phyloP scores from a whole-genome alignment of 2,888 invertebrate species.

The Teinopalpus imperialis region DNA sequence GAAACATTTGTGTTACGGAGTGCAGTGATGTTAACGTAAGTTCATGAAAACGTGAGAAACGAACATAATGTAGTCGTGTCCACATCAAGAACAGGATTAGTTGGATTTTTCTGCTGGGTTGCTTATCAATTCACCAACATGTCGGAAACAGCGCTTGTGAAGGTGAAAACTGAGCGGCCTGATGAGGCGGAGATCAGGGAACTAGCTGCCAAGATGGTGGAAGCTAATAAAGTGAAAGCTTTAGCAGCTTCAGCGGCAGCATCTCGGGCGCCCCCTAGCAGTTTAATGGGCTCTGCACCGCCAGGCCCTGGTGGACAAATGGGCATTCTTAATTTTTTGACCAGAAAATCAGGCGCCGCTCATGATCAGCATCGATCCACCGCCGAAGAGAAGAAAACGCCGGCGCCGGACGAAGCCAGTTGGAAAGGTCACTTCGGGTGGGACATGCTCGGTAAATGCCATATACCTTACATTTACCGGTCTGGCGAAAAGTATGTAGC shows the following conservation, averaged over 20 bases:
- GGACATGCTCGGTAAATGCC: conserved; percentile 92
- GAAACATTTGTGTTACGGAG: conserved; percentile 47
- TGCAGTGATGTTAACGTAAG: conserved; percentile 60
- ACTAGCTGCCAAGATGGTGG: conserved; percentile 93
- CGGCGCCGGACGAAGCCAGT: conserved; percentile 87
- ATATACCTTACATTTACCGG: conserved; percentile 94
- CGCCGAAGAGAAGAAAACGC: conserved; percentile 65
- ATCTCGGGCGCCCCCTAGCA: conserved; percentile 72
- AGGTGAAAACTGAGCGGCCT: conserved; percentile 88
- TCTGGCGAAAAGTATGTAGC: conserved; percentile 93
- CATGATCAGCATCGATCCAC: conserved; percentile 51
- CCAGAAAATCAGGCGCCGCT: conserved; percentile 65
- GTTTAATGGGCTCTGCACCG: conserved; percentile 52
- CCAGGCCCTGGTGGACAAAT: conserved; percentile 71
- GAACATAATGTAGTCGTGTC: conserved; percentile 64
- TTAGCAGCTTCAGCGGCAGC: conserved; percentile 72
- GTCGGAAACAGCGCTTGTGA: conserved; percentile 60
- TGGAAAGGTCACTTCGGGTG: conserved; percentile 94
- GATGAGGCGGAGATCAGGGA: conserved; percentile 94
- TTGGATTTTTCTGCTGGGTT: background rate
- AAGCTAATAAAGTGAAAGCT: conserved; percentile 88
- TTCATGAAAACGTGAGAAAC: conserved; percentile 46
- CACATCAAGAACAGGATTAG: conserved; percentile 1
- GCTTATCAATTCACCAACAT: conserved; percentile 41
- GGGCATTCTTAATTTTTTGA: conserved; percentile 84